A percentile compares a stretch with the other conserved stretches of the same genome.
phyloP scores from a whole-genome alignment of 1,140 invertebrate species.

The Epicauta chinensis region DNA sequence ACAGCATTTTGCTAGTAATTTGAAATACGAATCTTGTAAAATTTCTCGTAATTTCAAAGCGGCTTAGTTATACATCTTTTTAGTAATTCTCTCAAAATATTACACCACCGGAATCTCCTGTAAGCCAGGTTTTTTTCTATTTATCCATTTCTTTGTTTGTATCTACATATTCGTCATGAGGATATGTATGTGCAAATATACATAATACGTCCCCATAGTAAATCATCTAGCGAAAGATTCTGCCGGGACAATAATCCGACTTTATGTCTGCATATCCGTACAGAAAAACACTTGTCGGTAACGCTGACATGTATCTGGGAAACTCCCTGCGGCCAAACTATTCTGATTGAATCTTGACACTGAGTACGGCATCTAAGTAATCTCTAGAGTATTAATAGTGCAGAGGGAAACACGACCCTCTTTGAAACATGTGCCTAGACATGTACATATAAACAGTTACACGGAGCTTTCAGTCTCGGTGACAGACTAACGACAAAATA shows the following conservation, averaged over 20 bases:
- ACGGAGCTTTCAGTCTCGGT: constrained; percentile 1
- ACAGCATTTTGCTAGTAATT: background rate
- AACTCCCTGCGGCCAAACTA: background rate
- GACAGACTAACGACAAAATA: constrained; percentile 4
- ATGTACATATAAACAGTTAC: constrained; percentile 1
- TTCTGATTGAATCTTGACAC: constrained; percentile 29
- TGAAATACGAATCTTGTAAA: background rate
- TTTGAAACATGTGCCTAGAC: constrained; percentile 8
- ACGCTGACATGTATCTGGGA: constrained; percentile 8
- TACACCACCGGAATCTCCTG: no score
- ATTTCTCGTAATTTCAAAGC: no score
- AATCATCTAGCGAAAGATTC: no score
- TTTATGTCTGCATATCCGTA: no score
- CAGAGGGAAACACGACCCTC: constrained; percentile 5
- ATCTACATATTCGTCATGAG: no score
- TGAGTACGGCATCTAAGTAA: constrained; percentile 26
- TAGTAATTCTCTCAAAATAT: no score
- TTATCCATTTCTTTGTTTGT: no score
- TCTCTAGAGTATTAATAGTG: constrained; percentile 22
- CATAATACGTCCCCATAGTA: no score
- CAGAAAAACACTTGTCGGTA: background rate
- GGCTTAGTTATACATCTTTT: no score
- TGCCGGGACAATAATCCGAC: no score
- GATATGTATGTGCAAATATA: no score
- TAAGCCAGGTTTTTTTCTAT: no score